Base-by-base conservation (phyloP, 2,113 vertebrate genomes). In the Cairina moschata region DNA sequence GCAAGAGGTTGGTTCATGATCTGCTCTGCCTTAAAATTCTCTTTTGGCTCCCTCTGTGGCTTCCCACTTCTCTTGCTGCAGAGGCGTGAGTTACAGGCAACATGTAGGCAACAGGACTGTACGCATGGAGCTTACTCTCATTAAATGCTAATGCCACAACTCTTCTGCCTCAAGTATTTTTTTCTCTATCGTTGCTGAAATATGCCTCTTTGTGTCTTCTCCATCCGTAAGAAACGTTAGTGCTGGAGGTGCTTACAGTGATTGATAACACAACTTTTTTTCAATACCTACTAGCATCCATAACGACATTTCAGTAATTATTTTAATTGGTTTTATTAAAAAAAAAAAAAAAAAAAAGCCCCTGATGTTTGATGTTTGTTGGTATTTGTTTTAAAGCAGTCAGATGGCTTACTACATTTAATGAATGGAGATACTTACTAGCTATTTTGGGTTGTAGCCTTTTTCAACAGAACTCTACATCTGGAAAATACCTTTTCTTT, bases 261-360 rank as follows among this genome's bases (percentile, higher is more conserved):
- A 91, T 66, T 76, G 81, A 87, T 84, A 82, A 58, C 54, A 65
- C 26, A 40, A 83, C 55, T 86, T 83, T 73, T 90, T 91, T 80
- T 88, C 55, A 77, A 67, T 82, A 77, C 48, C 89, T 73, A 36
- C 40, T 95, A 87, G 75, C 44, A 26, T 68, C 71, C 63, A 59
- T 87, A 94, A 92, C 83, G 71, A 87, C 36, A 78, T 50, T 95
- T 88, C 78, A 2, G 4, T 69, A 89, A 92, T 85, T 87, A 89
- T 92, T 95, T 93, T 92, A 95, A 95, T 83, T 92, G 40, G 81
- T 56, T 95, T 95, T 87, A 78, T 62, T n/a, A n/a, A n/a, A 81
- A 88, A 94, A 95, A 66, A 86, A 75, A 88, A 92, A 95, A 66
- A 86, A 46, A 46, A 92, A 78, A 48, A 85, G 25, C 17, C 71